A percentile compares a stretch with the other conserved stretches of the same genome.
These are phyloP conservation scores for Ectemnius cavifrons DNA, from an alignment of 2,888 invertebrate species.

Conservation along the genomic window DNA sequence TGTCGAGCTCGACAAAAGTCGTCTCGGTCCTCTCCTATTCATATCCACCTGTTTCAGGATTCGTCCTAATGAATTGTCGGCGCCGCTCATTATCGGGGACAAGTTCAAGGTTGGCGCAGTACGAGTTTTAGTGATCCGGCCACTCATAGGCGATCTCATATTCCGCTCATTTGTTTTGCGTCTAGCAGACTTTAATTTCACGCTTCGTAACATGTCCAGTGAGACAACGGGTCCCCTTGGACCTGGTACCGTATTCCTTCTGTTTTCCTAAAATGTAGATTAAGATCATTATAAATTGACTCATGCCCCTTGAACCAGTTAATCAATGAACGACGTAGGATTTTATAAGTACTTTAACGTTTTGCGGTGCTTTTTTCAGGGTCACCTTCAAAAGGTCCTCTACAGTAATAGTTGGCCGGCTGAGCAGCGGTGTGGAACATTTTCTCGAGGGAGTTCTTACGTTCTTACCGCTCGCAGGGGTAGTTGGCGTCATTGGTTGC, in stretches of 20 bases:
- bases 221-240: slow-evolving; percentile 70
- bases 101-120: slow-evolving; percentile 56
- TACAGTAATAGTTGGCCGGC: slow-evolving; percentile 72
- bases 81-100: slow-evolving; percentile 63
- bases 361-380: slow-evolving; percentile 71
- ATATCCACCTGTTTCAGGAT: slow-evolving; percentile 65
- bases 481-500: slow-evolving; percentile 53
- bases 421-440: slow-evolving; percentile 62
- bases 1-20: slow-evolving; percentile 38
- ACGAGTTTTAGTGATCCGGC: slow-evolving; percentile 58
- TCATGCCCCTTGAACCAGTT: not conserved
- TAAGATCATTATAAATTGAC: slow-evolving; percentile 2
- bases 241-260: slow-evolving; percentile 54
- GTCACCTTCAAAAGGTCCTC: slow-evolving; percentile 75
- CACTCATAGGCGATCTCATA: slow-evolving; percentile 64
- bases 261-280: slow-evolving; percentile 61
- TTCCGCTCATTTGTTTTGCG: slow-evolving; percentile 59
- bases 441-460: slow-evolving; percentile 62
- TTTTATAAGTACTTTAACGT: slow-evolving; percentile 57
- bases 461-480: slow-evolving; percentile 48
- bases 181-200: slow-evolving; percentile 72
- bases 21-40: slow-evolving; percentile 53
- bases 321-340: slow-evolving; percentile 1
- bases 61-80: slow-evolving; percentile 59
- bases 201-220: slow-evolving; percentile 73